These are phyloP conservation scores for Drosophila cognata DNA, from an alignment of 2,888 invertebrate genomes.

Conservation along the genomic window DNA sequence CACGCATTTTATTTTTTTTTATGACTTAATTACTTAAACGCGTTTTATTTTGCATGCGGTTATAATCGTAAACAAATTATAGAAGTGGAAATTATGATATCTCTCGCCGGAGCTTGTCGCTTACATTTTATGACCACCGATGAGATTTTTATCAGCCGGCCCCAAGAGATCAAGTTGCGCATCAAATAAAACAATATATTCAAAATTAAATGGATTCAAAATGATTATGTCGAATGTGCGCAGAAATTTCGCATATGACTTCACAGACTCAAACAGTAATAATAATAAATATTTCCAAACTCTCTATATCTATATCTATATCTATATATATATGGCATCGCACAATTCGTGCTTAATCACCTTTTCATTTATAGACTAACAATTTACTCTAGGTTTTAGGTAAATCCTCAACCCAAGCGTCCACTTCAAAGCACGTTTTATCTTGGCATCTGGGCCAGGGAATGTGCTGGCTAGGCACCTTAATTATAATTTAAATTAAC, in stretches of 20 bases:
- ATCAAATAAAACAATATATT: background rate
- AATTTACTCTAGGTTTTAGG: background rate
- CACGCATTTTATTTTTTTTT: constrained; percentile 72
- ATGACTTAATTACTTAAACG: constrained; percentile 81
- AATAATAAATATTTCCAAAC: background rate
- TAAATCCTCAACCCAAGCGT: background rate
- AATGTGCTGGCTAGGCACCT: constrained; percentile 16
- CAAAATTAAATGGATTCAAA: constrained; percentile 4
- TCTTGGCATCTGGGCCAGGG: constrained; percentile 43
- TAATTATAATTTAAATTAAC: constrained; percentile 78
- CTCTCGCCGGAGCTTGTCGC: constrained; percentile 27
- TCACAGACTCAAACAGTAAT: background rate
- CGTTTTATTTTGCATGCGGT: constrained; percentile 77
- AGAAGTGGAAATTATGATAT: constrained; percentile 77
- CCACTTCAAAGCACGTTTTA: constrained; percentile 46
- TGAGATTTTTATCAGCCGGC: constrained; percentile 49
- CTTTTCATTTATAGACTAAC: background rate
- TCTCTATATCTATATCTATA: no score
- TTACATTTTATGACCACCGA: constrained; percentile 42
- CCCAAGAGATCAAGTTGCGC: constrained; percentile 3
- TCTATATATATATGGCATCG: background rate
- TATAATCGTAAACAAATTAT: constrained; percentile 80
- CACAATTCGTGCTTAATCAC: background rate
- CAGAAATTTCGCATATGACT: background rate
- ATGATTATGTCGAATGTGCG: background rate